Evolutionary conservation across 1,140 invertebrate species (phyloP).

Genomic region (Camponotus floridanus): DNA sequence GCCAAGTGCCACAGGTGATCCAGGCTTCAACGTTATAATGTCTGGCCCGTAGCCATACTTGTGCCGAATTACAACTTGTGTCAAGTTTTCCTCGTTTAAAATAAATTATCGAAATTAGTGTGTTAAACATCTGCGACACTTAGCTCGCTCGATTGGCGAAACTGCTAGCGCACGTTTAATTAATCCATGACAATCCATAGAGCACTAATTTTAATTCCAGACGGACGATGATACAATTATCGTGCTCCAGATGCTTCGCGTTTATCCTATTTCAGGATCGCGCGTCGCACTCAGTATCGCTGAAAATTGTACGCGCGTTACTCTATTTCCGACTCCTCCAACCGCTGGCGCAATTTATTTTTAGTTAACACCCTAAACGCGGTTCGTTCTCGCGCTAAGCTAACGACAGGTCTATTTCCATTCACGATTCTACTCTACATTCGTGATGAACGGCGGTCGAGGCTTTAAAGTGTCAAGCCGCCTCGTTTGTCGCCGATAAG

Average conservation of each 20-base stretch:
- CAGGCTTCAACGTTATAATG: background rate
- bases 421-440: conserved; percentile 17
- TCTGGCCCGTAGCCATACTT: background rate
- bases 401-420: conserved; percentile 50
- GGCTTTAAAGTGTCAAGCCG: conserved; percentile 45
- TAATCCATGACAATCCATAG: background rate
- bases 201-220: conserved; percentile 6
- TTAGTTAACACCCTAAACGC: conserved; percentile 22
- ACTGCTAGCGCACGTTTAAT: no score
- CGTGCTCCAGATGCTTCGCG: background rate
- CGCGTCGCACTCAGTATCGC: background rate
- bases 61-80: background rate
- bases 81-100: background rate
- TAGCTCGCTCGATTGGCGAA: background rate
- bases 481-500: conserved; percentile 69
- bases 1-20: background rate
- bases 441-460: background rate
- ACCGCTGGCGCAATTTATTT: background rate
- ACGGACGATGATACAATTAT: background rate
- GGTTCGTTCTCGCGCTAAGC: conserved; percentile 33
- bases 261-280: background rate
- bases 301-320: conserved; percentile 11
- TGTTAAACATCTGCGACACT: background rate
- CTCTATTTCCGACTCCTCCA: background rate
- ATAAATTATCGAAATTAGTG: conserved; percentile 5